Evolutionary conservation across 2,797 vertebrate genomes (phyloP).

Genomic region (Sebastolobus alascanus): DNA sequence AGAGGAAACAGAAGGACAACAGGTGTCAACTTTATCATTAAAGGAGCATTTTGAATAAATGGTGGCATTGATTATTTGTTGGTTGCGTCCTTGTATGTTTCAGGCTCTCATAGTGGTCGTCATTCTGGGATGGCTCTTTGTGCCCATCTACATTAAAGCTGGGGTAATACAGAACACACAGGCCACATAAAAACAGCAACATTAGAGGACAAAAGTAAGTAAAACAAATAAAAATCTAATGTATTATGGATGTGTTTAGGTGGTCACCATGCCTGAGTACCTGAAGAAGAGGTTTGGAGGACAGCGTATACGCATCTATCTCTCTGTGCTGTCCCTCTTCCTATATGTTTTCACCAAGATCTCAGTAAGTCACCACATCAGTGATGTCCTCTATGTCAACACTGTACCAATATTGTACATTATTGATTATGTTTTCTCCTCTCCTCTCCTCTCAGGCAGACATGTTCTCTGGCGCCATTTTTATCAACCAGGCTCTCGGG

Average conservation of each 20-base stretch:
- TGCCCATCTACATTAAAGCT: slow-evolving; percentile 96
- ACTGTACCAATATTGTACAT: not conserved
- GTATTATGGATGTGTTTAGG: slow-evolving; percentile 77
- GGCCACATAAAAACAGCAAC: not conserved
- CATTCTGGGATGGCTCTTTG: slow-evolving; percentile 95
- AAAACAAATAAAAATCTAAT: not conserved
- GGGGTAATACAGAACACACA: slow-evolving; percentile 83
- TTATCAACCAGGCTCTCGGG: slow-evolving; percentile 92
- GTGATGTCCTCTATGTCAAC: not conserved
- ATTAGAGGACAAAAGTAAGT: not conserved
- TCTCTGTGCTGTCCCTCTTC: slow-evolving; percentile 91
- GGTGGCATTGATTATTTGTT: not conserved
- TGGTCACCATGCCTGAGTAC: slow-evolving; percentile 97
- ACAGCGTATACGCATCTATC: slow-evolving; percentile 92
- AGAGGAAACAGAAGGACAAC: not conserved
- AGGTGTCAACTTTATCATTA: not conserved
- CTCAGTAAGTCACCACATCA: slow-evolving; percentile 88
- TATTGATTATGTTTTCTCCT: not conserved
- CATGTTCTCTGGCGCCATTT: slow-evolving; percentile 96
- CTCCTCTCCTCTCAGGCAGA: slow-evolving; percentile 86
- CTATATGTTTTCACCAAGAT: slow-evolving; percentile 93
- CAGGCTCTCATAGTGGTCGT: slow-evolving; percentile 93
- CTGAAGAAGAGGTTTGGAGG: slow-evolving; percentile 95
- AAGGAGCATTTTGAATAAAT: not conserved
- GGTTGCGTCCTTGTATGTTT: slow-evolving; percentile 24